Evolutionary conservation across 2,797 vertebrate genomes (phyloP), one percentile per base, ranked within the genome.

Genomic region (Sciurus vulgaris): DNA sequence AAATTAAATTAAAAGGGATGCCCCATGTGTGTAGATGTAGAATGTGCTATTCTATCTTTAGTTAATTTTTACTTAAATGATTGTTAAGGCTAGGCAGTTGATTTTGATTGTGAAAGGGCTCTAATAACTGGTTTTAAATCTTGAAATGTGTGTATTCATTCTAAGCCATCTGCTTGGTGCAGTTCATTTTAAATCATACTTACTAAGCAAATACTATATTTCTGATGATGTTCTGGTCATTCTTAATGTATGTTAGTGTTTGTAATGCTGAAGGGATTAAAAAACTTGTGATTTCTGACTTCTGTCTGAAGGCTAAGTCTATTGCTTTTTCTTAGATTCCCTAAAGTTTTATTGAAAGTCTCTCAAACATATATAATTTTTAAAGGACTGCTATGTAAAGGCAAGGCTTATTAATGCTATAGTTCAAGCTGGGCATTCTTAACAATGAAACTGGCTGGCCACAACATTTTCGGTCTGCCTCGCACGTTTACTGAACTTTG

Each of bases 31-130:
- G 13, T 49, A 38, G 38, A 15, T 30, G 20, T 44, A 12, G 17
- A 72, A 59, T 22, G 4, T 47, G 35, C 35, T 72, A 28, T 28
- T 88, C 30, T 49, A 11, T 2, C 84, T 59, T 77, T 38, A 33
- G 44, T 49, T 91, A 86, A 67, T 22, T 74, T 96, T 93, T 51
- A 38, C 6, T 65, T 81, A 81, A 82, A 28, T 47, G 44, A 63
- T n/a, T 89, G 17, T 7, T 63, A 47, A 30, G 69, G 15, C 22
- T 87, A 84, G 35, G 24, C 3, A 8, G 5, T 51, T 97, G 54
- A 35, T 70, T 91, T 88, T 30, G 15, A 3, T 86, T 84, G 20
- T 30, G n/a, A 61, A 61, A 82, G 26, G 5, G 22, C 49, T 59
- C 72, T 77, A 69, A 61, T n/a, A 47, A 63, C 38, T 94, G 20